These are phyloP conservation scores for Danio albolineatus DNA, from an alignment of 2,797 vertebrate genomes.

Conservation along the genomic window DNA sequence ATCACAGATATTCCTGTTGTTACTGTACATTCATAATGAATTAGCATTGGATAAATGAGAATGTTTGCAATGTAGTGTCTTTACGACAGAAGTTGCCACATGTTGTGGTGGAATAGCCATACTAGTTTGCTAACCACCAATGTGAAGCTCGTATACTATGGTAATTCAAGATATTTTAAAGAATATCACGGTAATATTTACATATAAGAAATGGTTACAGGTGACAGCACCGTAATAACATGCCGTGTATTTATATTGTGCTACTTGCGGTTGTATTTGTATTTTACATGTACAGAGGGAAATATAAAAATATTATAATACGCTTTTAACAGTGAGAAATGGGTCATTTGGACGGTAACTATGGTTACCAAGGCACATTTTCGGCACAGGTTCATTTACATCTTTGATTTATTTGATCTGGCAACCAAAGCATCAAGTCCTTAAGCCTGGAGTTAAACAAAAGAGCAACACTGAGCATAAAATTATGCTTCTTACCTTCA, in stretches of 20 bases:
- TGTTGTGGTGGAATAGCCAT: neutral
- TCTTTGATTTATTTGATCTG: neutral
- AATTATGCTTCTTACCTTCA: conserved; percentile 64
- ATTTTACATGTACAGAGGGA: too few relatives aligned
- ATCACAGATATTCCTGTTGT: neutral
- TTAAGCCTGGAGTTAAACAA: neutral
- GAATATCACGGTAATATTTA: too few relatives aligned
- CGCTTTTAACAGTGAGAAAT: neutral
- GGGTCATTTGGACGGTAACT: neutral
- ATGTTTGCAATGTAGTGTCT: neutral
- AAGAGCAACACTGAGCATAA: neutral
- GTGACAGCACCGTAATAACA: neutral
- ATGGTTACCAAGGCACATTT: neutral
- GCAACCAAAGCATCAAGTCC: neutral
- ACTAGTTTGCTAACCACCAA: neutral
- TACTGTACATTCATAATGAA: neutral
- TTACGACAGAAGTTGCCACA: neutral
- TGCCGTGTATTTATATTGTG: neutral
- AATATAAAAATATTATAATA: neutral
- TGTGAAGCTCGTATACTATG: neutral
- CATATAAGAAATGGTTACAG: neutral
- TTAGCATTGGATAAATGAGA: neutral
- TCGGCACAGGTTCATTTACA: neutral
- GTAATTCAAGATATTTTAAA: neutral
- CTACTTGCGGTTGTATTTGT: neutral